A percentile compares a stretch with the other conserved stretches of the same genome.
Evolutionary conservation across 2,888 invertebrate species (phyloP).

Genomic region (Serripes groenlandicus): DNA sequence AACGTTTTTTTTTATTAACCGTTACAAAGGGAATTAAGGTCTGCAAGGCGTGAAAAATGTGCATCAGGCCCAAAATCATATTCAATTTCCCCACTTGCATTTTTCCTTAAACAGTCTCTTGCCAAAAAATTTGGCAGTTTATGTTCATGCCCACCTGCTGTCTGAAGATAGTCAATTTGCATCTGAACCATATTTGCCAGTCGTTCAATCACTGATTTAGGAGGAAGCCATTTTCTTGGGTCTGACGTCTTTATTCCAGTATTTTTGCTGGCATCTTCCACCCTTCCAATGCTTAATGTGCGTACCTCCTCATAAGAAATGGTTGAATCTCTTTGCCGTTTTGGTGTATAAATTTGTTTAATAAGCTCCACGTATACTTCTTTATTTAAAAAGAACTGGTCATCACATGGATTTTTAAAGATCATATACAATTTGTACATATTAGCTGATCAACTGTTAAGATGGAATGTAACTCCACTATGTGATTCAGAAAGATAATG

Average conservation of each 20-base stretch:
- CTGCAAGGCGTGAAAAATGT: no score
- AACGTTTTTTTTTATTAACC: no score
- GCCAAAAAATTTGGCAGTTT: not conserved
- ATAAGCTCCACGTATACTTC: not conserved
- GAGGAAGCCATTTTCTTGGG: constrained; percentile 27
- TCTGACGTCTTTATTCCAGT: constrained; percentile 4
- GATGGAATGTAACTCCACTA: no score
- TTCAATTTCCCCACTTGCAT: constrained; percentile 12
- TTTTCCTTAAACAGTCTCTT: not conserved
- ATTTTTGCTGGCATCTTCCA: not conserved
- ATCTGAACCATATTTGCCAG: constrained; percentile 3
- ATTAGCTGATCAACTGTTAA: no score
- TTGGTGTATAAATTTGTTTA: not conserved
- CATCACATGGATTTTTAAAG: no score
- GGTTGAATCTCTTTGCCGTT: not conserved
- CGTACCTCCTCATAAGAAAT: not conserved
- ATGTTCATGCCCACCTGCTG: not conserved
- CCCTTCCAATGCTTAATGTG: not conserved
- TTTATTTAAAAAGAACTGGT: not conserved
- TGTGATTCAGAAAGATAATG: no score
- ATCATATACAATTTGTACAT: no score
- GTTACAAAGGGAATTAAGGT: no score
- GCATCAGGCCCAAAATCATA: constrained; percentile 28
- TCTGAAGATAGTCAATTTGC: constrained; percentile 23
- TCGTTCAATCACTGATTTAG: constrained; percentile 15